Percentiles rank a stretch among this genome's conserved stretches.
These are phyloP conservation scores for Thalpophila matura DNA, from an alignment of 2,888 invertebrate genomes.

Conservation along the genomic window DNA sequence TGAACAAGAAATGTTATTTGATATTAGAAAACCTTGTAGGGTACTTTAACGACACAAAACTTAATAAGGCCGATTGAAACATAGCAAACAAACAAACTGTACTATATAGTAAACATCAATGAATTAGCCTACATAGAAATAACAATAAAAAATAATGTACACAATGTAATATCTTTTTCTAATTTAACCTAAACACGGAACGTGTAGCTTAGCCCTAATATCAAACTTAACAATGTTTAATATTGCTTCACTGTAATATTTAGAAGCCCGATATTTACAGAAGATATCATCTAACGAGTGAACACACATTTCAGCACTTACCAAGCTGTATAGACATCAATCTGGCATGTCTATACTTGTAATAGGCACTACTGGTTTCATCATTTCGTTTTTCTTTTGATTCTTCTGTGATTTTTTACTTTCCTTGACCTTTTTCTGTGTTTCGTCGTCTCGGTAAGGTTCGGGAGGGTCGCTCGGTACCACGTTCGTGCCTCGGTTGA, in stretches of 20 bases:
- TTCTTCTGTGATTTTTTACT: slow-evolving; percentile 92
- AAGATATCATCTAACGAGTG: slow-evolving; percentile 73
- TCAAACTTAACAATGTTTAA: slow-evolving; percentile 85
- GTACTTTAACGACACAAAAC: slow-evolving; percentile 41
- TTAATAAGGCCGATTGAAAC: slow-evolving; percentile 45
- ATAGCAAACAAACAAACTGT: slow-evolving; percentile 54
- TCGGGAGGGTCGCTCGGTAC: slow-evolving; percentile 82
- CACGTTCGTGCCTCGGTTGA: slow-evolving; percentile 75
- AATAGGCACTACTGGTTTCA: slow-evolving; percentile 97
- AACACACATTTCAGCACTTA: slow-evolving; percentile 79
- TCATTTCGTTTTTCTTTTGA: slow-evolving; percentile 94
- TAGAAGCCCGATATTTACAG: slow-evolving; percentile 71
- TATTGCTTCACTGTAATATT: slow-evolving; percentile 79
- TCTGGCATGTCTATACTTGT: slow-evolving; percentile 98
- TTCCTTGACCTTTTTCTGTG: slow-evolving; percentile 87
- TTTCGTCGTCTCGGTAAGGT: slow-evolving; percentile 86
- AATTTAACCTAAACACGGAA: slow-evolving; percentile 67
- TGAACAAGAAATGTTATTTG: slow-evolving; percentile 23
- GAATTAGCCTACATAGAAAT: slow-evolving; percentile 60
- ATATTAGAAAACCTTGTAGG: slow-evolving; percentile 31
- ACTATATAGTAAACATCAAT: slow-evolving; percentile 50
- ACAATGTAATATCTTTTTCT: slow-evolving; percentile 60
- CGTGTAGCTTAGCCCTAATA: slow-evolving; percentile 73
- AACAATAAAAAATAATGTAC: slow-evolving; percentile 64
- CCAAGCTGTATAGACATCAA: slow-evolving; percentile 85